Base-by-base conservation (phyloP, 2,113 vertebrate genomes). In the Sceloporus tristichus region DNA sequence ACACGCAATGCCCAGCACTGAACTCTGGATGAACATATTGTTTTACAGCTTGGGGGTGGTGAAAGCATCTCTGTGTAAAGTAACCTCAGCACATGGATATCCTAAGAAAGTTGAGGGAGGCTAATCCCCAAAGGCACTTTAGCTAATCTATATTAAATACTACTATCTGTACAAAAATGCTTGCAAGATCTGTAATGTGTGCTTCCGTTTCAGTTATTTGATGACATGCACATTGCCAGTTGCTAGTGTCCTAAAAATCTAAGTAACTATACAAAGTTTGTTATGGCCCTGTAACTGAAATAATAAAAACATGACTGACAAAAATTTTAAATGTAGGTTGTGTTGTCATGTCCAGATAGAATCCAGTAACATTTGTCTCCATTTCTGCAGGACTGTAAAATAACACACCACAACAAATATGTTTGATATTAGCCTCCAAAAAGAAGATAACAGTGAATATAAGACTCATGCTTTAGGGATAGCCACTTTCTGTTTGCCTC, bases 11-110 rank as follows among this genome's bases (percentile, higher is more conserved):
- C 79, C 11, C 48, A 80, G 9, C 42, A 80, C 25, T 81, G 56
- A 88, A 79, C 59, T 93, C 34, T 23, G 85, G 80, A 91, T 66
- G 94, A 85, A 91, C 74, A 66, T 18, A 40, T 27, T 91, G 38
- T 81, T 62, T 89, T 82, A 53, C 25, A 77, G 0, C 0, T 21
- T 84, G 23, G 16, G 42, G 27, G 79, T 25, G 76, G 65, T 79
- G 71, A 87, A 0, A 73, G 71, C 9, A 42, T 48, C 29, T 82
- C 77, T 88, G 16, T 62, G 79, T 85, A 34, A 34, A 34, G 34
- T 34, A 88, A 87, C 90, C 89, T 91, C 27, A 89, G 59, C 21
- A 34, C 1, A 0, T 19, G 73, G 23, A 70, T 5, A 81, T 84
- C 66, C 18, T 92, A 84, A 71, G 25, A 19, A 73, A 87, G 68